phyloP scores from a whole-genome alignment of 2,113 vertebrate species.

The Mesocricetus auratus region DNA sequence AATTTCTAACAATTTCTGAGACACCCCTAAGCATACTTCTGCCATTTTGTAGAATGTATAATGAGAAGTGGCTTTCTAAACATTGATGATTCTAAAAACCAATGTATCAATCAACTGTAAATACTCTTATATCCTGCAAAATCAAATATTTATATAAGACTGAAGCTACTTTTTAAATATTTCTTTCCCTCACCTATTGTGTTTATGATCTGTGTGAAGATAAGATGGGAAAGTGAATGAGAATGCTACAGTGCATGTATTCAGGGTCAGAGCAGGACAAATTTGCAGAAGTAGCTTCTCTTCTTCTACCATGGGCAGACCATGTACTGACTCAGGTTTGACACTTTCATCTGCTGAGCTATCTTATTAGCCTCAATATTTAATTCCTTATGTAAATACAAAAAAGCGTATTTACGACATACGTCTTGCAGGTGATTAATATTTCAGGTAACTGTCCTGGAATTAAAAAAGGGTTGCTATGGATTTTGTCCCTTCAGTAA shows the following conservation, averaged over 20 bases:
- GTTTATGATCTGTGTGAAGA: neutral
- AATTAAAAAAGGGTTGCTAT: neutral
- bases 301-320: neutral
- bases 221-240: neutral
- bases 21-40: neutral
- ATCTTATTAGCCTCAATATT: neutral
- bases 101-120: neutral
- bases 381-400: neutral
- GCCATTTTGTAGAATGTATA: neutral
- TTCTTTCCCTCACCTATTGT: neutral
- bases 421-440: neutral
- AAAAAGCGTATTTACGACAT: too few species aligned
- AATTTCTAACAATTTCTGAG: neutral
- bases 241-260: neutral
- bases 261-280: neutral
- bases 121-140: neutral
- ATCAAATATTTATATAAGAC: neutral
- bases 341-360: neutral
- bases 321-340: neutral
- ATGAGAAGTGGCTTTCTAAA: neutral
- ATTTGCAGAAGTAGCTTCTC: neutral
- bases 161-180: neutral
- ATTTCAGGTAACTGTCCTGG: neutral
- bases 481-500: neutral
- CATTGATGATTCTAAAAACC: neutral